Percentiles rank a stretch among this genome's conserved stretches.
Evolutionary conservation across 2,113 vertebrate species (phyloP).

Genomic region (Pollimyrus isidori): DNA sequence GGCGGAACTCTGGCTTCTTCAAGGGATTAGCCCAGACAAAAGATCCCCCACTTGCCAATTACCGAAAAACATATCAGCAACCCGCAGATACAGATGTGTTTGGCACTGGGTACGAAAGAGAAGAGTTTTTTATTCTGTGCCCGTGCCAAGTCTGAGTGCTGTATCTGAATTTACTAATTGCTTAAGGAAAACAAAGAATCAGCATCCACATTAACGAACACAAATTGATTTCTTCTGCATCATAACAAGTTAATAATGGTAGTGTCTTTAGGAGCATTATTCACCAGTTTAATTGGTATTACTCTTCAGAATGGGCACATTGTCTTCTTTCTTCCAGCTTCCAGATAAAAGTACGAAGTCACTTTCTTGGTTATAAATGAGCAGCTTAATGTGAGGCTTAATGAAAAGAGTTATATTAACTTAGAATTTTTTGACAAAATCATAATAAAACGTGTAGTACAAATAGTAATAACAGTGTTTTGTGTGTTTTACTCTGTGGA

Average conservation of each 20-base stretch:
- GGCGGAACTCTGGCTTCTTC: neutral
- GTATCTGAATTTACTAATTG: neutral
- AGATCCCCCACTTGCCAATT: neutral
- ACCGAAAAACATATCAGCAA: neutral
- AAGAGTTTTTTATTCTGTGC: neutral
- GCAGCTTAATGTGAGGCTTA: neutral
- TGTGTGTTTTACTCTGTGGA: conserved; percentile 2
- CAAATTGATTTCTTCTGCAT: neutral
- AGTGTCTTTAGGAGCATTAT: neutral
- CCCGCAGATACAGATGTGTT: neutral
- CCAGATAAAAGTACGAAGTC: neutral
- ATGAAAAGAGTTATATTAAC: neutral
- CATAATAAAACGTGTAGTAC: neutral
- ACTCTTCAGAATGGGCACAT: neutral
- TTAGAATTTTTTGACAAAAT: neutral
- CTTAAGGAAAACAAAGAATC: neutral
- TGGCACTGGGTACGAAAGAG: neutral
- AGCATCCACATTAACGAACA: neutral
- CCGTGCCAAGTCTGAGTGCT: neutral
- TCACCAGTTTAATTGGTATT: neutral
- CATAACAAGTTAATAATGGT: neutral
- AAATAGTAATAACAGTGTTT: neutral
- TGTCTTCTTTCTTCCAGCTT: neutral
- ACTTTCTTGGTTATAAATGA: neutral
- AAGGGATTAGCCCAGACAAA: neutral